Base-by-base conservation (phyloP, 2,797 vertebrate species). In the Steatocranus sp. region DNA sequence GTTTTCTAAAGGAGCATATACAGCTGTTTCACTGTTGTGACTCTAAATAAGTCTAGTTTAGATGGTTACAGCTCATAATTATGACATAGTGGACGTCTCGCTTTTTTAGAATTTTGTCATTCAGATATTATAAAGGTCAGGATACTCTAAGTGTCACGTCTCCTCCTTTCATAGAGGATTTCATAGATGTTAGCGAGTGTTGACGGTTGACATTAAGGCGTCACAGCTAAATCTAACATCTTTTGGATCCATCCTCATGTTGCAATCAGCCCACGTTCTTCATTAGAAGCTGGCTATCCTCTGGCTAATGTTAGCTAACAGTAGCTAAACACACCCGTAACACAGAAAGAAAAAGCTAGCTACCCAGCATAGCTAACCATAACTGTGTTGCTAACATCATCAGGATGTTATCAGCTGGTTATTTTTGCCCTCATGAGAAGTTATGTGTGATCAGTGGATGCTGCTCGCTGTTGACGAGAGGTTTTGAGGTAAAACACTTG, bases 81-180 rank as follows among this genome's bases (percentile, higher is more conserved):
- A n/a, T 23, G n/a, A 38, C 7, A 9, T 23, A 23, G 12, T 6
- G n/a, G 12, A 6, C 0, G 2, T 6, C n/a, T 23, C 0, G 1
- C 2, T 38, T 38, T 23, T 41, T 66, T 23, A 9, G 7, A 68
- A 12, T 0, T 23, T 6, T 66, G 8, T 41, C 20, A 25, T 41
- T 61, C 56, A 0, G 17, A 41, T 38, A 6, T 25, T 25, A 10
- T n/a, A n/a, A 6, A 38, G 20, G 15, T 66, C 36, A 15, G 36
- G 61, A 66, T 41, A 6, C 36, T 25, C 0, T 23, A 9, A 3
- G 2, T 68, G n/a, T 41, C 61, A 15, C 6, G 12, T 25, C 61
- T 68, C 12, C 43, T 15, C 43, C 36, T 68, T 41, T 68, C 36
- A 23, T 1, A 20, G n/a, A 63, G n/a, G 58, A 63, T 20, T 63